Percentiles rank a stretch among this genome's conserved stretches.
These are phyloP conservation scores for Macrochelys suwanniensis DNA, from an alignment of 2,797 vertebrate genomes.

Conservation along the genomic window DNA sequence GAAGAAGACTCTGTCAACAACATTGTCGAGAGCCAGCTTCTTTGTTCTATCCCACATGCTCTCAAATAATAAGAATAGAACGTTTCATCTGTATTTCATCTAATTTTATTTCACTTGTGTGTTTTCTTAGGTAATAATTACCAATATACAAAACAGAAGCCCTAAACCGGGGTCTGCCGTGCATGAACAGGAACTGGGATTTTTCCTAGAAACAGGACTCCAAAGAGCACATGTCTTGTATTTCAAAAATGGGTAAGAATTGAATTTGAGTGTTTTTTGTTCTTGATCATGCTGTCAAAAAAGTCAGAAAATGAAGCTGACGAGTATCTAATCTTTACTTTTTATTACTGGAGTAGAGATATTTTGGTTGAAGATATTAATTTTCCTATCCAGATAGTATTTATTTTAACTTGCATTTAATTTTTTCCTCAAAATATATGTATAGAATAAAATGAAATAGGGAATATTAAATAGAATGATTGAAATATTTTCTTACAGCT, in stretches of 20 bases:
- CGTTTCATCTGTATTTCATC: not conserved
- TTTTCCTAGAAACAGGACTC: conserved; percentile 97
- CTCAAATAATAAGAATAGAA: not conserved
- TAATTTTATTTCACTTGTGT: conserved; percentile 63
- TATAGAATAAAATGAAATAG: not conserved
- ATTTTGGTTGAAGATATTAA: conserved; percentile 5
- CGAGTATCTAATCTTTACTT: not conserved
- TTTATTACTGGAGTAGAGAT: not conserved
- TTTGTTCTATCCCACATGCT: not conserved
- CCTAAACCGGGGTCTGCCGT: conserved; percentile 94
- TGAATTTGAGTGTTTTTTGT: conserved; percentile 16
- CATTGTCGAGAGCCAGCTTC: not conserved
- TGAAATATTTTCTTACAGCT: not conserved
- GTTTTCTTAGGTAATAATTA: conserved; percentile 87
- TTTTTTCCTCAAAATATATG: not conserved
- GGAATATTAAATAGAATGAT: not conserved
- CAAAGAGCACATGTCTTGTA: conserved; percentile 98
- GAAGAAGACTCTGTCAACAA: not conserved
- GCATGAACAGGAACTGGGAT: conserved; percentile 97
- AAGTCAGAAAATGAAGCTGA: not conserved
- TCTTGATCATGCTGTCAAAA: not conserved
- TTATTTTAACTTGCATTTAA: not conserved
- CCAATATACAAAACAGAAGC: conserved; percentile 97
- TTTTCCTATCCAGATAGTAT: not conserved
- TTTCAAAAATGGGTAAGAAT: conserved; percentile 97